Evolutionary conservation across 2,797 vertebrate species (phyloP).

Genomic region (Calcarius lapponicus): DNA sequence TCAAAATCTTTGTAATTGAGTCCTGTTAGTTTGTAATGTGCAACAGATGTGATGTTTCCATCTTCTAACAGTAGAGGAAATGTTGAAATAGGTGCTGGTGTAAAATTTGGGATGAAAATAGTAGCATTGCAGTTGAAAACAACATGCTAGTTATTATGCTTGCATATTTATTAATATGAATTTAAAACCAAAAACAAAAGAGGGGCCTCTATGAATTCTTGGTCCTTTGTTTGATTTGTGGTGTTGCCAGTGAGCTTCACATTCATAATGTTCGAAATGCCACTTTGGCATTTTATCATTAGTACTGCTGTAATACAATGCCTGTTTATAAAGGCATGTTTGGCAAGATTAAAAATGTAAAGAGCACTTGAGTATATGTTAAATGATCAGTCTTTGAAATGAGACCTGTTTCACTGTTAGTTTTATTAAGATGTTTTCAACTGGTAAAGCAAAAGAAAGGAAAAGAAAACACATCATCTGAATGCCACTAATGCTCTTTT

Average conservation of each 20-base stretch:
- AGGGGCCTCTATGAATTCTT: fast-evolving
- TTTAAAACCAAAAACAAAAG: background rate
- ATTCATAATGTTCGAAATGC: background rate
- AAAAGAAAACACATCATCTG: background rate
- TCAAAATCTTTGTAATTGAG: background rate
- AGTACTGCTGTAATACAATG: background rate
- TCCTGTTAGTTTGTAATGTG: background rate
- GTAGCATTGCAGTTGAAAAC: background rate
- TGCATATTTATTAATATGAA: background rate
- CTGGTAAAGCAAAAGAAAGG: background rate
- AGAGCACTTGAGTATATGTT: background rate
- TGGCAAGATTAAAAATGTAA: slow-evolving; percentile 28
- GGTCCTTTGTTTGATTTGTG: background rate
- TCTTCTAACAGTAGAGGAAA: background rate
- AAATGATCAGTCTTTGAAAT: slow-evolving; percentile 27
- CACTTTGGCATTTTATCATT: background rate
- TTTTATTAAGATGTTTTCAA: slow-evolving; percentile 10
- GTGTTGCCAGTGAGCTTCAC: background rate
- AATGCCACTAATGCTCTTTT: background rate
- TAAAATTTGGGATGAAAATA: background rate
- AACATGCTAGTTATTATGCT: background rate
- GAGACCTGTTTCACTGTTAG: background rate
- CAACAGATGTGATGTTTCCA: background rate
- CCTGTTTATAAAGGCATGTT: background rate
- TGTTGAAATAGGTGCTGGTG: background rate